Percentiles rank a stretch among this genome's conserved stretches.
These are phyloP conservation scores for Ambastaia sidthimunki DNA, from an alignment of 2,797 vertebrate species.

Conservation along the genomic window DNA sequence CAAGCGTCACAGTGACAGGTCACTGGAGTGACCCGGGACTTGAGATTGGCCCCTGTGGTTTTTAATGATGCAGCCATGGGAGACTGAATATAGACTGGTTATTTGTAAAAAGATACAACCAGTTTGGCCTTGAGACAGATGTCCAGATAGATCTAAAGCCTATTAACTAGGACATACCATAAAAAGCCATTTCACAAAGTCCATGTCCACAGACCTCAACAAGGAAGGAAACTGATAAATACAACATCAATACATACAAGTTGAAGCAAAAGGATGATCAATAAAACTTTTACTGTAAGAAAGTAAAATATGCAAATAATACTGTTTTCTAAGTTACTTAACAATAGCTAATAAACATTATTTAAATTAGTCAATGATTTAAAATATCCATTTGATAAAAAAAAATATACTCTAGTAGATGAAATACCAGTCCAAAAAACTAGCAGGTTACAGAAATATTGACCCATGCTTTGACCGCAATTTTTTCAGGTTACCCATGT, in stretches of 20 bases:
- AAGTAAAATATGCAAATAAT: too few species aligned
- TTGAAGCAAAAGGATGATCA: neutral
- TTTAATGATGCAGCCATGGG: conserved; percentile 66
- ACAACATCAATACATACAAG: neutral
- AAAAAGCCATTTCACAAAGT: neutral
- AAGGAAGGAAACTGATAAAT: neutral
- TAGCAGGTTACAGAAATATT: neutral
- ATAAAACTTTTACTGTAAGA: neutral
- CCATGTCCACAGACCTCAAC: neutral
- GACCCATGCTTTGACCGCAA: neutral
- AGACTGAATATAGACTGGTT: conserved; percentile 47
- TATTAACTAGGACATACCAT: neutral
- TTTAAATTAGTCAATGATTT: neutral
- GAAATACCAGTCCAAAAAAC: too few species aligned
- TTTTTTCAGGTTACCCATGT: neutral
- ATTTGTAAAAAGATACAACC: conserved; percentile 37
- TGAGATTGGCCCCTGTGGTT: conserved; percentile 65
- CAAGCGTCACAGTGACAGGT: conserved; percentile 44
- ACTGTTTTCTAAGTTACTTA: too few species aligned
- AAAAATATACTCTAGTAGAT: neutral
- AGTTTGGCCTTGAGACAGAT: conserved; percentile 30
- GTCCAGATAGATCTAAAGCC: neutral
- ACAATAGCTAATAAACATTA: neutral
- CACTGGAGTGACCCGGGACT: conserved; percentile 21
- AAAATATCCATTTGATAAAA: neutral